These are phyloP conservation scores for Drosophila fuyamai DNA, from an alignment of 1,140 invertebrate genomes.

Conservation along the genomic window DNA sequence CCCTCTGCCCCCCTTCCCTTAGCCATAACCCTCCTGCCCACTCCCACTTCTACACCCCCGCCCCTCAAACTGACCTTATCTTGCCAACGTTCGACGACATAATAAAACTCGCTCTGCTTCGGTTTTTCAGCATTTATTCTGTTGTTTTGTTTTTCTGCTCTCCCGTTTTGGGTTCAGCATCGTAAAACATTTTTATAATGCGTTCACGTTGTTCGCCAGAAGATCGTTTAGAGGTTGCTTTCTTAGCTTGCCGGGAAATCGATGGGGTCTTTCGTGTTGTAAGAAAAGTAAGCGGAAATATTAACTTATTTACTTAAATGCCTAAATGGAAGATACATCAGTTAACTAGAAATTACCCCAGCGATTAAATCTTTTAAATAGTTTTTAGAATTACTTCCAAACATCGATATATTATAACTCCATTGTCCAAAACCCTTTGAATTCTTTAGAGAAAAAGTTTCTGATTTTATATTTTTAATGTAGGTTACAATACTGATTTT, in stretches of 20 bases:
- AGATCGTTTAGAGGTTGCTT: slow-evolving; percentile 45
- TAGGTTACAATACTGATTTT: not conserved
- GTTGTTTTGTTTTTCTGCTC: slow-evolving; percentile 18
- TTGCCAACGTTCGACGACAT: slow-evolving; percentile 55
- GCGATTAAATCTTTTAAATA: too few relatives aligned
- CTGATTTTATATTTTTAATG: too few relatives aligned
- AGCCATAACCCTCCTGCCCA: not conserved
- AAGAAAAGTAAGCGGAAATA: not conserved
- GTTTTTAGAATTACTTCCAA: too few relatives aligned
- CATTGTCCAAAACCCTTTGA: too few relatives aligned
- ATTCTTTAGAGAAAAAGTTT: too few relatives aligned
- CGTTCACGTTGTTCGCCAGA: slow-evolving; percentile 49
- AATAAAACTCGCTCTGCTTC: slow-evolving; percentile 74
- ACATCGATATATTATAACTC: too few relatives aligned
- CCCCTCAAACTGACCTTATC: slow-evolving; percentile 50
- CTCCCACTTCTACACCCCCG: not conserved
- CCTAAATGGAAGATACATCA: too few relatives aligned
- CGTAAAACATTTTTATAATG: slow-evolving; percentile 82
- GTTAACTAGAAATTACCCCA: too few relatives aligned
- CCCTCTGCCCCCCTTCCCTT: not conserved
- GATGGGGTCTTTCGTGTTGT: slow-evolving; percentile 11
- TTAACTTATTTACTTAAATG: too few relatives aligned
- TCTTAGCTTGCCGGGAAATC: not conserved
- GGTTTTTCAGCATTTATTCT: slow-evolving; percentile 50
- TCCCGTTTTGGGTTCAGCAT: slow-evolving; percentile 44